phyloP scores from a whole-genome alignment of 2,797 vertebrate genomes.

The Xerus rutilus region DNA sequence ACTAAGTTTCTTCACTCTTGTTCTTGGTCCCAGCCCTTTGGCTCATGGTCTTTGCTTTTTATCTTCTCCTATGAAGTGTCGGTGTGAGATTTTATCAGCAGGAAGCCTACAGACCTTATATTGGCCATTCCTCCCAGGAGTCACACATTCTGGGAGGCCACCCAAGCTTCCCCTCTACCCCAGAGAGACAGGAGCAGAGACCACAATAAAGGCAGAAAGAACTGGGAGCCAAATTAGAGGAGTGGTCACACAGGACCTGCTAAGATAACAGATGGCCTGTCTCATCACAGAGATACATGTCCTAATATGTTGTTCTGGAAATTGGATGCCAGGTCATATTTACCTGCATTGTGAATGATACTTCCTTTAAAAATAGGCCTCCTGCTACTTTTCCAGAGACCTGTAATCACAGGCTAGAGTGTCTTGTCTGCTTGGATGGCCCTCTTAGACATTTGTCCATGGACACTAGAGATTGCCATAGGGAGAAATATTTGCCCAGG shows the following conservation, averaged over 20 bases:
- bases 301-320: background rate
- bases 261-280: background rate
- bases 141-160: background rate
- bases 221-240: background rate
- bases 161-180: background rate
- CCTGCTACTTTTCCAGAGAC: background rate
- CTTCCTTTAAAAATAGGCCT: background rate
- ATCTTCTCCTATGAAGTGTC: background rate
- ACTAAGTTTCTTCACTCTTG: background rate
- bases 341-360: background rate
- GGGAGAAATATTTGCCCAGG: background rate
- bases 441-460: background rate
- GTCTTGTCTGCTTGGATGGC: background rate
- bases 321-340: background rate
- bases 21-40: background rate
- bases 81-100: background rate
- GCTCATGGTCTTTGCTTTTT: slow-evolving; percentile 6
- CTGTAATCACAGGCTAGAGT: background rate
- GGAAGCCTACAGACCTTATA: background rate
- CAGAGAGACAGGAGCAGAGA: background rate
- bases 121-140: background rate
- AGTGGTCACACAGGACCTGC: background rate
- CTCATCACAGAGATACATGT: background rate
- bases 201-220: background rate
- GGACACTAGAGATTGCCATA: background rate